Conservation (phyloP, 2,888 invertebrate genomes). For the Dilophus febrilis region DNA sequence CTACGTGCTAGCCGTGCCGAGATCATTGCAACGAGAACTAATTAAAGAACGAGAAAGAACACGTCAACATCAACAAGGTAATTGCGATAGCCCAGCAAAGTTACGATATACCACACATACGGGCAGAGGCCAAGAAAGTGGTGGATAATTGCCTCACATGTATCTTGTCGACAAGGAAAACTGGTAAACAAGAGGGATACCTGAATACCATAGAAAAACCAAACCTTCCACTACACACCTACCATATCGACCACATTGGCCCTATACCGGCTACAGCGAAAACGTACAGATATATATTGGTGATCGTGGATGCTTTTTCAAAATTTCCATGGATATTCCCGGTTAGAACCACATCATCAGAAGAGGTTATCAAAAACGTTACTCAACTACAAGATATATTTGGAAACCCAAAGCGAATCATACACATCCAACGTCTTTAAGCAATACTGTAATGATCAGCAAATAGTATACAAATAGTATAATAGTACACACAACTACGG, state of each 20-base stretch:
- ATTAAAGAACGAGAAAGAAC: slow-evolving; percentile 20
- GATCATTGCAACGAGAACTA: slow-evolving; percentile 19
- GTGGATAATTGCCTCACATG: slow-evolving; percentile 9
- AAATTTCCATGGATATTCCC: slow-evolving; percentile 23
- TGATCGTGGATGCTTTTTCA: slow-evolving; percentile 19
- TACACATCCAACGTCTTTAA: slow-evolving; percentile 21
- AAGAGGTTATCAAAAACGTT: slow-evolving; percentile 19
- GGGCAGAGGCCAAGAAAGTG: slow-evolving; percentile 3
- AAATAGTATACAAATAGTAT: too few relatives aligned
- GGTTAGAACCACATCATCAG: slow-evolving; percentile 14
- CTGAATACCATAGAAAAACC: slow-evolving; percentile 19
- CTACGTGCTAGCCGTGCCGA: slow-evolving; percentile 18
- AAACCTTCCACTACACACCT: slow-evolving; percentile 16
- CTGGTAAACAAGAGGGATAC: slow-evolving; percentile 20
- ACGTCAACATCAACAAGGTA: slow-evolving; percentile 18
- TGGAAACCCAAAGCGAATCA: slow-evolving; percentile 21
- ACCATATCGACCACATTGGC: slow-evolving; percentile 21
- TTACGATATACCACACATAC: not conserved
- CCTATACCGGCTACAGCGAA: slow-evolving; percentile 16
- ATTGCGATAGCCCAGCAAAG: too few relatives aligned
- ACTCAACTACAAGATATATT: slow-evolving; percentile 16
- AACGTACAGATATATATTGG: slow-evolving; percentile 19
- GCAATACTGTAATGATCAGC: slow-evolving; percentile 18
- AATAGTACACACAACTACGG: slow-evolving; percentile 14
- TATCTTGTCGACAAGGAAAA: slow-evolving; percentile 12